These are phyloP conservation scores for Podarcis cretensis DNA, from an alignment of 2,113 vertebrate species.

Conservation along the genomic window DNA sequence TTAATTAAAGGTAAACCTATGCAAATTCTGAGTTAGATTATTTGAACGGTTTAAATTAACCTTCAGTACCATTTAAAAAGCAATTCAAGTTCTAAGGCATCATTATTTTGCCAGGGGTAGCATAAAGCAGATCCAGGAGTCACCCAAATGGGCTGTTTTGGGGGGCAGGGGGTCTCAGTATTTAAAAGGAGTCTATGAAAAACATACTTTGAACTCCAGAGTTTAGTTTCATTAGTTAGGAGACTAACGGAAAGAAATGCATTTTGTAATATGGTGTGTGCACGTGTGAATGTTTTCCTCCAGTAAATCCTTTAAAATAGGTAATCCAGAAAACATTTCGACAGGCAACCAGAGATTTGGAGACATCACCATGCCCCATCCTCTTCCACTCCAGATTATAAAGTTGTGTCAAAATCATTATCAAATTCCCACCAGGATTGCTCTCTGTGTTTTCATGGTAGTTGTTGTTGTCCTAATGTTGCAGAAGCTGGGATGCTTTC, in stretches of 20 bases:
- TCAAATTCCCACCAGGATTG: background rate
- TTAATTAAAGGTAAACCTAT: slow-evolving; percentile 24
- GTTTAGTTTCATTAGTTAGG: background rate
- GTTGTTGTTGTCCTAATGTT: background rate
- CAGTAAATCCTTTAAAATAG: background rate
- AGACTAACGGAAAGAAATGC: background rate
- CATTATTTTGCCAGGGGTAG: background rate
- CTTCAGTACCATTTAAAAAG: slow-evolving; percentile 8
- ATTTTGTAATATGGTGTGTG: background rate
- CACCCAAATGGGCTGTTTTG: background rate
- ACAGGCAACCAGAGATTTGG: background rate
- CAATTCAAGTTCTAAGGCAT: background rate
- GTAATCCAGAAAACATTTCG: background rate
- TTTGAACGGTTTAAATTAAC: background rate
- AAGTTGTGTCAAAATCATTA: background rate
- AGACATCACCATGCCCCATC: background rate
- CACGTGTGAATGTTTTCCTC: background rate
- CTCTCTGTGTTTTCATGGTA: background rate
- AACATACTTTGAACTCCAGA: background rate
- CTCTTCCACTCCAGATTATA: background rate
- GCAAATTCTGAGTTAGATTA: slow-evolving; percentile 12
- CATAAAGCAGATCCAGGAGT: background rate
- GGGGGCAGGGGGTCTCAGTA: background rate
- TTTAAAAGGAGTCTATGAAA: background rate
- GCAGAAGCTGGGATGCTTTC: background rate